Conservation (phyloP, 2,113 vertebrate species). For the Xenotilapia leptura region DNA sequence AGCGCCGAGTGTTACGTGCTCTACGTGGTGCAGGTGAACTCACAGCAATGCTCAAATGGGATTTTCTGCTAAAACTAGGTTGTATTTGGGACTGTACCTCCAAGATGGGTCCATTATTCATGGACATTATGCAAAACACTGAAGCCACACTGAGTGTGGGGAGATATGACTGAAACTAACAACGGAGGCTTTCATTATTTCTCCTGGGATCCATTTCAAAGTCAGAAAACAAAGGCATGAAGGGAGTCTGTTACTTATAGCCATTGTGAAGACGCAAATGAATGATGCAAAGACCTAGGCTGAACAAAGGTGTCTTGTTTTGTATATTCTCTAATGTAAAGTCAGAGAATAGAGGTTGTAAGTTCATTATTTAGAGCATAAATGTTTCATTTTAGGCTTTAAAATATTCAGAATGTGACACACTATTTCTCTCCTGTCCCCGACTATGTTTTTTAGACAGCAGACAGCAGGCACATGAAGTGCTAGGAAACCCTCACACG, state of each 20-base stretch:
- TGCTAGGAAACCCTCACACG: not conserved
- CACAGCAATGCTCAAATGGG: not conserved
- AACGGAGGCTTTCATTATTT: not conserved
- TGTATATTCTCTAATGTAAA: not conserved
- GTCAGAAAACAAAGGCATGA: not conserved
- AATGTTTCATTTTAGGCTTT: conserved; percentile 19
- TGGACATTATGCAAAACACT: conserved; percentile 41
- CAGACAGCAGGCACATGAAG: not conserved
- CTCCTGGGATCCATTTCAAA: conserved; percentile 15
- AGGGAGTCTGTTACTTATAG: conserved; percentile 14
- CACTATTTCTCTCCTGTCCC: not conserved
- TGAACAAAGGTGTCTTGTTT: not conserved
- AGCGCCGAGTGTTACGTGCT: not conserved
- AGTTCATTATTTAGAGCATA: conserved; percentile 21
- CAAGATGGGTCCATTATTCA: conserved; percentile 43
- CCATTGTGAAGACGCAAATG: not conserved
- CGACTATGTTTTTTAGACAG: not conserved
- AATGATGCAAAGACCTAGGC: not conserved
- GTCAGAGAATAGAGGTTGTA: not conserved
- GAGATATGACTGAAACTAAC: conserved; percentile 36
- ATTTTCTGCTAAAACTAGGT: not conserved
- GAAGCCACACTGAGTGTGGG: not conserved
- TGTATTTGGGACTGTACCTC: not conserved
- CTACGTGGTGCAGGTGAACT: not conserved
- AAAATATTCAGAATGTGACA: conserved; percentile 25